Percentiles rank a stretch among this genome's conserved stretches.
Evolutionary conservation across 1,140 invertebrate genomes (phyloP).

Genomic region (Eumeta japonica): DNA sequence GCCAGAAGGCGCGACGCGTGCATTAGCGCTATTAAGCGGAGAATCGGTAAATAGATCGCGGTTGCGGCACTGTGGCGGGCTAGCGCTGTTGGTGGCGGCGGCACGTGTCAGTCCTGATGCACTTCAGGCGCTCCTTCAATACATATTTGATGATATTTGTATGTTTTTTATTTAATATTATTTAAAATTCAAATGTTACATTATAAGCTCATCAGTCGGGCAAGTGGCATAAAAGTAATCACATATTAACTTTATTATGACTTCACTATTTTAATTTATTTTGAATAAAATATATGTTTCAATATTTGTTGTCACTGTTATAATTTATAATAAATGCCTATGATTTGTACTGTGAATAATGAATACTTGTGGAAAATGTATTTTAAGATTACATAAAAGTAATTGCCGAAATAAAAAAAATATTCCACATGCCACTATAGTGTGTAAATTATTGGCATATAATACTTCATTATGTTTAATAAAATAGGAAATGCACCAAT

Average conservation of each 20-base stretch:
- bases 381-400: no score
- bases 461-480: no score
- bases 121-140: conserved; percentile 42
- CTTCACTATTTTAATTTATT: neutral
- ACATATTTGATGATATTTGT: conserved; percentile 50
- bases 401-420: no score
- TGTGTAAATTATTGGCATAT: no score
- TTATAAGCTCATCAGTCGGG: conserved; percentile 3
- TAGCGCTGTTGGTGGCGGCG: conserved; percentile 35
- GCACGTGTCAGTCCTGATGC: conserved; percentile 25
- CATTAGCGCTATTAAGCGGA: conserved; percentile 38
- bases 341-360: no score
- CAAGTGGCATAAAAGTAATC: no score
- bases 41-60: conserved; percentile 48
- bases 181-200: conserved; percentile 1
- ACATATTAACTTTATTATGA: no score
- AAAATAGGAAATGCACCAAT: no score
- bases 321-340: no score
- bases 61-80: conserved; percentile 37
- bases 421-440: no score
- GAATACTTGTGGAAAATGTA: no score
- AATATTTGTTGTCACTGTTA: neutral
- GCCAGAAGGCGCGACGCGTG: conserved; percentile 39
- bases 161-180: conserved; percentile 17
- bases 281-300: no score